Conservation (phyloP, 1,140 invertebrate species). For the Druon quercuslanigerum region DNA sequence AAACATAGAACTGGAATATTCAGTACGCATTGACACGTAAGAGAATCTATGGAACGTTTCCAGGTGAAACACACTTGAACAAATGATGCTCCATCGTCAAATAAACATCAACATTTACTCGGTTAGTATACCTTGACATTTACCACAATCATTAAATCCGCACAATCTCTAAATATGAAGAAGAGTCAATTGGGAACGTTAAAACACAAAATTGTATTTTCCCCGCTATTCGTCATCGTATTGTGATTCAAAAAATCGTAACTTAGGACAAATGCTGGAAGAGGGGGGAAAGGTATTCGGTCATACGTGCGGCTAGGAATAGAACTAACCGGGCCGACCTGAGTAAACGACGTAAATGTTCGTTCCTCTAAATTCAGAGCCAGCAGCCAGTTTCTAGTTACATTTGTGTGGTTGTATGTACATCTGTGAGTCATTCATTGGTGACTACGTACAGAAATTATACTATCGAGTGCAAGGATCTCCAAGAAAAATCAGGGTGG, state of each 20-base stretch:
- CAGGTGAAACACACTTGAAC: not conserved
- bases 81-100: not conserved
- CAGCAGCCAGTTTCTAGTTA: conserved; percentile 48
- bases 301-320: conserved; percentile 47
- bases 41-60: not conserved
- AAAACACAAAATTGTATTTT: not conserved
- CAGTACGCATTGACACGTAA: too few relatives aligned
- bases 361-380: conserved; percentile 54
- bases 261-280: conserved; percentile 11
- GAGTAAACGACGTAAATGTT: conserved; percentile 41
- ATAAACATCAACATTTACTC: not conserved
- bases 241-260: conserved; percentile 12
- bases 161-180: not conserved
- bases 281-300: conserved; percentile 34
- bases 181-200: not conserved
- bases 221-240: conserved; percentile 1
- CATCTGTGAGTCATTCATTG: not conserved
- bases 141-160: not conserved
- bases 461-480: not conserved
- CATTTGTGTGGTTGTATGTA: conserved; percentile 9
- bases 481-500: too few relatives aligned
- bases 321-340: conserved; percentile 46
- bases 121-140: not conserved
- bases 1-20: too few relatives aligned
- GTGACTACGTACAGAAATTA: not conserved